Evolutionary conservation across 2,797 vertebrate genomes (phyloP).

Genomic region (Malacoraja senta): DNA sequence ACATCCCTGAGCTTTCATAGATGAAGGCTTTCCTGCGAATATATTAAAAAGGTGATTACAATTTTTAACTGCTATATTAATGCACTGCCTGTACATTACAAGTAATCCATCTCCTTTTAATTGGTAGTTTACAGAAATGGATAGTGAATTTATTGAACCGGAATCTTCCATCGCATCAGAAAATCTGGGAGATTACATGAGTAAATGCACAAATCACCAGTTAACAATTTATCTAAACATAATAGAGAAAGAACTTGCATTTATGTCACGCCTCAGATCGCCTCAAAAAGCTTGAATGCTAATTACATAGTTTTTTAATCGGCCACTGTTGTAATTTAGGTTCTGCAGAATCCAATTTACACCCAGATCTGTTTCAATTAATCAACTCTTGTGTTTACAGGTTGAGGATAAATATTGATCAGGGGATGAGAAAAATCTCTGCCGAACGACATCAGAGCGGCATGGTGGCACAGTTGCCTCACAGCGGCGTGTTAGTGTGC

Average conservation of each 20-base stretch:
- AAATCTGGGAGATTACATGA: not conserved
- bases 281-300: not conserved
- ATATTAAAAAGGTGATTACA: not conserved
- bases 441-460: not conserved
- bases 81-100: not conserved
- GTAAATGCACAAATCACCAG: slow-evolving; percentile 3
- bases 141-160: slow-evolving; percentile 11
- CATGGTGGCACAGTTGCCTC: not conserved
- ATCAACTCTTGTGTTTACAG: not conserved
- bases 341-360: not conserved
- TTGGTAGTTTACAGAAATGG: not conserved
- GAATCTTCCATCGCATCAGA: not conserved
- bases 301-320: not conserved
- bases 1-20: not conserved
- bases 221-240: slow-evolving; percentile 28
- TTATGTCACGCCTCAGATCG: not conserved
- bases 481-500: not conserved
- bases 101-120: not conserved
- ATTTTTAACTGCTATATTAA: slow-evolving; percentile 9
- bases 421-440: no score
- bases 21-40: not conserved
- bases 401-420: not conserved
- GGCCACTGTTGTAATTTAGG: not conserved
- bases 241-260: not conserved
- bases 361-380: not conserved